Base-by-base conservation (phyloP, 2,888 invertebrate species). In the Drosophila anomelani region DNA sequence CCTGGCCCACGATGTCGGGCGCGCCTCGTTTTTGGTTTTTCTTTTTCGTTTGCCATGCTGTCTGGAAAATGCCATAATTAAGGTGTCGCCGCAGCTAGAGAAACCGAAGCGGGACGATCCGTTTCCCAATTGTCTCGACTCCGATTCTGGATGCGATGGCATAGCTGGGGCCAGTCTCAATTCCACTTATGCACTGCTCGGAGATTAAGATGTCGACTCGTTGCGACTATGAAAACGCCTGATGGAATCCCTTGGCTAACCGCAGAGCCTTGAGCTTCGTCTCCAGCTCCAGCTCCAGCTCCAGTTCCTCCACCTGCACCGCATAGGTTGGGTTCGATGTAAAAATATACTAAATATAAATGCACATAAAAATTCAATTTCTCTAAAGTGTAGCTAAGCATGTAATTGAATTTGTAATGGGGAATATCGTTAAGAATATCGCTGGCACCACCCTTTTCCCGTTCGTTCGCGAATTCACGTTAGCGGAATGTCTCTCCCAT, bases 371-470 rank as follows among this genome's bases (percentile, higher is more conserved):
- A 89, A 85, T 89, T 88, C 88, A 86, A 79, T 88, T 88, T 84
- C 81, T 82, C 88, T 85, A 90, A 89, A 90, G 89, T 89, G 90
- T 88, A 90, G 86, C 90, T 90, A 84, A 90, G 90, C 90, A 90
- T 90, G 90, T 90, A 90, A 90, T 90, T 90, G 90, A 90, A 90
- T 90, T 90, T 89, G 88, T 90, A 90, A 90, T 90, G 88, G 88
- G 82, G 89, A 86, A 87, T 87, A 85, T 87, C 86, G 84, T 83
- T 77, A 77, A 58, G 75, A 64, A 69, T 69, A 63, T 55, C 63
- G 26, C 38, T 46, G 23, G 46, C 36, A 38, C 47, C 29, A 47
- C 43, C 29, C 57, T 46, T 64, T 71, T 32, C n/a, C 41, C 47
- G 29, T 66, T 80, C 79, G 78, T 80, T 87, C 86, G 89, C 90